Conservation (phyloP, 2,113 vertebrate genomes). For the Turdus rufiventris region DNA sequence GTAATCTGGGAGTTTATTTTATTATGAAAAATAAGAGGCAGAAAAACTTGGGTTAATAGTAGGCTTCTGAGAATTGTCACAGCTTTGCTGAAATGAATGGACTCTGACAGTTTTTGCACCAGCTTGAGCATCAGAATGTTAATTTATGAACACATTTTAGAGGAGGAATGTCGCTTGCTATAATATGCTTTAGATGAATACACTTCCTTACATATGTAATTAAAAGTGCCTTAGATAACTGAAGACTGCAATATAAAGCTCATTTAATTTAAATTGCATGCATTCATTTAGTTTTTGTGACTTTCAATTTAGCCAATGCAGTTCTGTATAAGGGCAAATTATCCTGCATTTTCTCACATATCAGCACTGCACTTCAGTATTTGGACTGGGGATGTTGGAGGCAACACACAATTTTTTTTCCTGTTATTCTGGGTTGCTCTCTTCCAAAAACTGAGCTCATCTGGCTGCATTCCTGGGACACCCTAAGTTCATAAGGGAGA, state of each 20-base stretch:
- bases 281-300: background rate
- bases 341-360: background rate
- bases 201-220: conserved; percentile 29
- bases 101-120: conserved; percentile 41
- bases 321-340: background rate
- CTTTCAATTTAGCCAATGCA: background rate
- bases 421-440: background rate
- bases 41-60: background rate
- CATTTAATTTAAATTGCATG: conserved; percentile 21
- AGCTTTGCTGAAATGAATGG: conserved; percentile 14
- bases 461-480: background rate
- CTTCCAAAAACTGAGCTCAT: background rate
- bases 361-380: background rate
- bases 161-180: background rate
- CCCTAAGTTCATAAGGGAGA: background rate
- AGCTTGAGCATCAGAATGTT: conserved; percentile 32
- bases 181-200: conserved; percentile 7
- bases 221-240: conserved; percentile 26
- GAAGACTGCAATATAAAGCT: conserved; percentile 13
- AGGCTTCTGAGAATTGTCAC: conserved; percentile 2
- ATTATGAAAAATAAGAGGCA: background rate
- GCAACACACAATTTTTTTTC: background rate
- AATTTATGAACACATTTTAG: conserved; percentile 38
- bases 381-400: background rate
- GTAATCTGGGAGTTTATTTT: background rate